These are phyloP conservation scores for Chaenogobius annularis DNA, from an alignment of 2,113 vertebrate genomes.

Conservation along the genomic window DNA sequence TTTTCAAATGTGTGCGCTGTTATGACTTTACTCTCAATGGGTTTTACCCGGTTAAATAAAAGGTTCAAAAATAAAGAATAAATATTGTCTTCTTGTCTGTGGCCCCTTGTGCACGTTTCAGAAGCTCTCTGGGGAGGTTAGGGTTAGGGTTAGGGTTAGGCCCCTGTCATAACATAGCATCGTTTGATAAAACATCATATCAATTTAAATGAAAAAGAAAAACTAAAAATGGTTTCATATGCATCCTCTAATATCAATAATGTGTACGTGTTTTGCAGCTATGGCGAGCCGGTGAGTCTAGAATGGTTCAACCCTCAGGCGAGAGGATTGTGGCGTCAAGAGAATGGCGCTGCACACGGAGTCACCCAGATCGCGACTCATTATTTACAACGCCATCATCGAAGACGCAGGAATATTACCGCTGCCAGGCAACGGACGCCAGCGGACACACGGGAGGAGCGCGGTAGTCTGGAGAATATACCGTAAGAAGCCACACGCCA, in stretches of 20 bases:
- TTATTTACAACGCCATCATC: conserved; percentile 93
- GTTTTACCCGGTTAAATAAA: too few relatives aligned
- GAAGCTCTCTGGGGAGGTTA: too few relatives aligned
- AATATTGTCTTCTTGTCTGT: too few relatives aligned
- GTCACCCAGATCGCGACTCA: conserved; percentile 86
- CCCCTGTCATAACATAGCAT: too few relatives aligned
- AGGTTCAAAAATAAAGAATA: too few relatives aligned
- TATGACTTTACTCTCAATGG: too few relatives aligned
- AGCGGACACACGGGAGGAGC: conserved; percentile 88
- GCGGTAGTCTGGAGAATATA: conserved; percentile 98
- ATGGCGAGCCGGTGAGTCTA: conserved; percentile 89
- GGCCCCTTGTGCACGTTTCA: too few relatives aligned
- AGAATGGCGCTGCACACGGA: conserved; percentile 90
- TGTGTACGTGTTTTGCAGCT: conserved; percentile 71
- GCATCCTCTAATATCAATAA: too few relatives aligned
- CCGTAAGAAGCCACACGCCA: conserved; percentile 81
- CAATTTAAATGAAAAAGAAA: neutral
- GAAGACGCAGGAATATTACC: conserved; percentile 97
- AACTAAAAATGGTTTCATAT: neutral
- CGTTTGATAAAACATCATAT: too few relatives aligned
- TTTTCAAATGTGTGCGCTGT: too few relatives aligned
- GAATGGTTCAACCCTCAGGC: conserved; percentile 97
- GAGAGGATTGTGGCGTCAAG: conserved; percentile 86
- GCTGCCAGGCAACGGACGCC: conserved; percentile 89
- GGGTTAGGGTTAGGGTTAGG: too few relatives aligned